phyloP scores from a whole-genome alignment of 2,113 vertebrate species.

The Hirundichthys speculiger region DNA sequence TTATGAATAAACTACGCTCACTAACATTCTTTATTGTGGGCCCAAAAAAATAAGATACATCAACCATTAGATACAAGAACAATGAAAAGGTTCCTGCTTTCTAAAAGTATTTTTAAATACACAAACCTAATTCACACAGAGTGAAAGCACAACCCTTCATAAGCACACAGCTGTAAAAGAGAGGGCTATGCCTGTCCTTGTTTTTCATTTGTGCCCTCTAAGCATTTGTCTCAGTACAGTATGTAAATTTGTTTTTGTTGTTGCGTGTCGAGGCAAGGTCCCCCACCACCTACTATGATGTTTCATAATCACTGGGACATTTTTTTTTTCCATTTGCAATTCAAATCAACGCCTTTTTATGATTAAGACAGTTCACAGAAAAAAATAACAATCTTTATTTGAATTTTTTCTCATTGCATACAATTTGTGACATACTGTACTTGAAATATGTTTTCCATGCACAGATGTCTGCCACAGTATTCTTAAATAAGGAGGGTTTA shows the following conservation, averaged over 20 bases:
- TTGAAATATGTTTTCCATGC: background rate
- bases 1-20: too few species aligned
- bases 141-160: background rate
- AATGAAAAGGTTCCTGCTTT: background rate
- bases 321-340: slow-evolving; percentile 21
- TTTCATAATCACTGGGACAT: background rate
- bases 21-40: too few species aligned
- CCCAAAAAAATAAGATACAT: too few species aligned
- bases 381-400: background rate
- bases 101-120: too few species aligned
- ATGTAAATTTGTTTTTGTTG: slow-evolving; percentile 28
- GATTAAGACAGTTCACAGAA: background rate
- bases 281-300: slow-evolving; percentile 6
- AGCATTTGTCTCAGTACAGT: background rate
- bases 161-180: background rate
- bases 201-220: slow-evolving; percentile 16
- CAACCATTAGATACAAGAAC: too few species aligned
- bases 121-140: too few species aligned
- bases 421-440: background rate
- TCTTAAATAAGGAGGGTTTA: too few species aligned
- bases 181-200: slow-evolving; percentile 16
- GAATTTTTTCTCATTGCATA: background rate
- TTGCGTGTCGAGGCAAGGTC: slow-evolving; percentile 10
- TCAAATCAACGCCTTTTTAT: slow-evolving; percentile 18
- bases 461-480: background rate